Evolutionary conservation across 2,888 invertebrate species (phyloP).

Genomic region (Caenorhabditis panamensis): DNA sequence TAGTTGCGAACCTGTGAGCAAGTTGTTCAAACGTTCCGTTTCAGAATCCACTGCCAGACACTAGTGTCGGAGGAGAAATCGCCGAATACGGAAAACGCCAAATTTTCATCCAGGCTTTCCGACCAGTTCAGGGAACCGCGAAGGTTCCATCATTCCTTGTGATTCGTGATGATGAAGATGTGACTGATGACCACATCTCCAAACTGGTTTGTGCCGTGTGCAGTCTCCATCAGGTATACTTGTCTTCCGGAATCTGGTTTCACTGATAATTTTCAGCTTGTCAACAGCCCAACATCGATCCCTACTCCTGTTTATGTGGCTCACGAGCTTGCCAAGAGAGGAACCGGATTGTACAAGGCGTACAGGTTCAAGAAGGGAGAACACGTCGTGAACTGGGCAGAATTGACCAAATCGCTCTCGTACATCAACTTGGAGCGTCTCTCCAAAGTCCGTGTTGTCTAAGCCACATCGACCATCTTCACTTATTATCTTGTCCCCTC

Average conservation of each 20-base stretch:
- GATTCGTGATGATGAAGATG: slow-evolving; percentile 58
- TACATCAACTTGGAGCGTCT: slow-evolving; percentile 43
- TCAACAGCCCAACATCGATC: slow-evolving; percentile 71
- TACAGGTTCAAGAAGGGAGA: slow-evolving; percentile 57
- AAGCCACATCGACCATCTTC: not conserved
- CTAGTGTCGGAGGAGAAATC: slow-evolving; percentile 56
- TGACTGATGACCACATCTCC: slow-evolving; percentile 44
- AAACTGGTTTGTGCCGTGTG: slow-evolving; percentile 58
- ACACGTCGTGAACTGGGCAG: slow-evolving; percentile 25
- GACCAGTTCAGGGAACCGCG: slow-evolving; percentile 61
- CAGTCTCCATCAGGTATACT: slow-evolving; percentile 60
- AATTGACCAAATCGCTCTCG: slow-evolving; percentile 36
- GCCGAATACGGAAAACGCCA: slow-evolving; percentile 63
- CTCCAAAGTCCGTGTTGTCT: slow-evolving; percentile 49
- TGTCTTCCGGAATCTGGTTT: too few relatives aligned
- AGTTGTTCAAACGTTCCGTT: too few relatives aligned
- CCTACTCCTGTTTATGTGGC: slow-evolving; percentile 75
- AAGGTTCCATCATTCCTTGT: slow-evolving; percentile 56
- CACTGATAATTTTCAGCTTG: slow-evolving; percentile 62
- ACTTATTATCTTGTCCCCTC: not conserved
- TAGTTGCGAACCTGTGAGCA: not conserved
- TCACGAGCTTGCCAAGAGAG: slow-evolving; percentile 73
- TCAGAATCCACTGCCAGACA: slow-evolving; percentile 61
- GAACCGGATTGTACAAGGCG: slow-evolving; percentile 58
- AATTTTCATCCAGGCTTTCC: slow-evolving; percentile 64